Conservation (phyloP, 2,888 invertebrate genomes). For the Scrobipalpa atriplicella region DNA sequence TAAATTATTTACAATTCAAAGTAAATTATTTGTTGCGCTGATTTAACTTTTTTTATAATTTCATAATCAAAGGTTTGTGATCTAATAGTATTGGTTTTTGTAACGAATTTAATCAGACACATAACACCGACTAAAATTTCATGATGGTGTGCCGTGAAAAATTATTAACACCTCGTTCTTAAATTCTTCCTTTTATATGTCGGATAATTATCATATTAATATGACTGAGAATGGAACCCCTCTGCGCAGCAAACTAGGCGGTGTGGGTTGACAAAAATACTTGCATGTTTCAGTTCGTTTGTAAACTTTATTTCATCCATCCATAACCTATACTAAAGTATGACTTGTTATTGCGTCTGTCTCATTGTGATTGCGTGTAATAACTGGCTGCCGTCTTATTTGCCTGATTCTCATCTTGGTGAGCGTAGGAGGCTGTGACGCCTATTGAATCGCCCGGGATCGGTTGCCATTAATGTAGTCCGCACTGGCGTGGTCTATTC, state of each 20-base stretch:
- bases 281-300: too few species aligned
- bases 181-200: too few species aligned
- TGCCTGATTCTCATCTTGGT: constrained; percentile 20
- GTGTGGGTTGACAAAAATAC: too few species aligned
- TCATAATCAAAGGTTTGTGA: neutral
- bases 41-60: constrained; percentile 19
- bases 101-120: too few species aligned
- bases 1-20: constrained; percentile 31
- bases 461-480: constrained; percentile 64
- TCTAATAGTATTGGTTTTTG: neutral
- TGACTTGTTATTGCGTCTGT: neutral
- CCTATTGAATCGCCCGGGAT: constrained; percentile 58
- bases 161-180: too few species aligned
- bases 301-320: neutral
- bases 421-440: constrained; percentile 39
- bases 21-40: constrained; percentile 26
- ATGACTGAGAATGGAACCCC: too few species aligned
- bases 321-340: neutral
- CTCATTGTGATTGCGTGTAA: neutral
- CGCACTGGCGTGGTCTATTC: constrained; percentile 63
- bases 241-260: too few species aligned
- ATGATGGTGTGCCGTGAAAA: too few species aligned
- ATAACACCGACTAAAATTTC: too few species aligned
- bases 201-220: too few species aligned
- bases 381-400: constrained; percentile 2